phyloP scores from a whole-genome alignment of 2,888 invertebrate genomes.

The Erannis defoliaria region DNA sequence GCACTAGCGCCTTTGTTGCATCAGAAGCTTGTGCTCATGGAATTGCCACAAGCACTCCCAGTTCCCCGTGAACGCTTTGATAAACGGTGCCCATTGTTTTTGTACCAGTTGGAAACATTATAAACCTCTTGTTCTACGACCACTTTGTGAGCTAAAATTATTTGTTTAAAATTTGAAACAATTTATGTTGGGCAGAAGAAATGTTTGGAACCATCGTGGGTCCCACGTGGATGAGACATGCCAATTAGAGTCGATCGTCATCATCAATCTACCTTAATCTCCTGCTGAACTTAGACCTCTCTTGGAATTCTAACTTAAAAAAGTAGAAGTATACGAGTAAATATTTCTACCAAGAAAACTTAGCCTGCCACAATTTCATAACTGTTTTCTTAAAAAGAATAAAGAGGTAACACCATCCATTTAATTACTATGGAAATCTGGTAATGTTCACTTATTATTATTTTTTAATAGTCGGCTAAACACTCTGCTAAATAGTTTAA shows the following conservation, averaged over 20 bases:
- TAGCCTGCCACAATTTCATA: not conserved
- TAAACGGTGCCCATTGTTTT: slow-evolving; percentile 19
- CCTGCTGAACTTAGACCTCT: too few species aligned
- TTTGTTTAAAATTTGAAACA: not conserved
- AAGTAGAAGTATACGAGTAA: too few species aligned
- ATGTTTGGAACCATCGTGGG: too few species aligned
- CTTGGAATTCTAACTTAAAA: too few species aligned
- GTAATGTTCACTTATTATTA: slow-evolving; percentile 14
- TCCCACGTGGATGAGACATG: too few species aligned
- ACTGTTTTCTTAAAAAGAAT: not conserved
- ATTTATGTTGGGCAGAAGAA: not conserved
- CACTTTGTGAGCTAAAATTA: not conserved
- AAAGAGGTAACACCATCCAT: slow-evolving; percentile 1
- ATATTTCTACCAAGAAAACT: too few species aligned
- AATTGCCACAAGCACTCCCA: slow-evolving; percentile 24
- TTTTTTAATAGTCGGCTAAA: too few species aligned
- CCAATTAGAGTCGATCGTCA: too few species aligned
- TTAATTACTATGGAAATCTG: not conserved
- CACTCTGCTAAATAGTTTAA: too few species aligned
- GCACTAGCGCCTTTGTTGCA: slow-evolving; percentile 26
- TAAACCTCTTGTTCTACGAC: not conserved
- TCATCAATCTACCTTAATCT: too few species aligned
- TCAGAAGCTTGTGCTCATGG: slow-evolving; percentile 17
- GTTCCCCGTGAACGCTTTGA: slow-evolving; percentile 20
- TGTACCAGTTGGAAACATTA: not conserved